Conservation (phyloP, 2,888 invertebrate species). For the Oxytorus armatus region DNA sequence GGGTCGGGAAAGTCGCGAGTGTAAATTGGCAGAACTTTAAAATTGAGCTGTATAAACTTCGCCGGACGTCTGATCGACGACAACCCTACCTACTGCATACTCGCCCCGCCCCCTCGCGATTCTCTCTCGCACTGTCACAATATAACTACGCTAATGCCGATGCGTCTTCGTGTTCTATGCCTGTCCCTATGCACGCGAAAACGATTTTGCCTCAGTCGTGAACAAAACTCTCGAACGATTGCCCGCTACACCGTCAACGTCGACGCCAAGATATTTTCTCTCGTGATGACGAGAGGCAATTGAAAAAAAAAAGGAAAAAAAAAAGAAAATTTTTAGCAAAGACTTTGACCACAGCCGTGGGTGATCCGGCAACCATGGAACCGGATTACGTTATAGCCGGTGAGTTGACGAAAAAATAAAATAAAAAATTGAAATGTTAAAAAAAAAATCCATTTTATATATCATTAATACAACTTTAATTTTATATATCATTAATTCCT, state of each 20-base stretch:
- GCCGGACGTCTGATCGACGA: background rate
- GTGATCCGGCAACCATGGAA: conserved; percentile 61
- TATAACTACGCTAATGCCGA: conserved; percentile 38
- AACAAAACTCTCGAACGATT: no score
- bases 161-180: conserved; percentile 51
- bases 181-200: conserved; percentile 45
- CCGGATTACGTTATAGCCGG: conserved; percentile 70
- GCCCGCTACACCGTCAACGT: no score
- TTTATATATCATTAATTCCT: no score
- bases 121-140: no score
- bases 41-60: background rate
- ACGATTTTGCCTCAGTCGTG: conserved; percentile 30
- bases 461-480: no score
- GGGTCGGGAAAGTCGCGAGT: background rate
- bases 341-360: background rate
- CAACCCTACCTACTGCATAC: conserved; percentile 1
- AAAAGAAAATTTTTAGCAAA: background rate
- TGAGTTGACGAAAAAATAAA: conserved; percentile 47
- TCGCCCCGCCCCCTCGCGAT: no score
- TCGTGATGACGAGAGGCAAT: conserved; percentile 8
- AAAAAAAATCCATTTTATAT: no score
- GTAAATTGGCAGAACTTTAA: background rate
- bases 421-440: no score
- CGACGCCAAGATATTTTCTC: no score
- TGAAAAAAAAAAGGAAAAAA: conserved; percentile 12